These are phyloP conservation scores for Mellivora capensis DNA, from an alignment of 2,113 vertebrate species.

Conservation along the genomic window DNA sequence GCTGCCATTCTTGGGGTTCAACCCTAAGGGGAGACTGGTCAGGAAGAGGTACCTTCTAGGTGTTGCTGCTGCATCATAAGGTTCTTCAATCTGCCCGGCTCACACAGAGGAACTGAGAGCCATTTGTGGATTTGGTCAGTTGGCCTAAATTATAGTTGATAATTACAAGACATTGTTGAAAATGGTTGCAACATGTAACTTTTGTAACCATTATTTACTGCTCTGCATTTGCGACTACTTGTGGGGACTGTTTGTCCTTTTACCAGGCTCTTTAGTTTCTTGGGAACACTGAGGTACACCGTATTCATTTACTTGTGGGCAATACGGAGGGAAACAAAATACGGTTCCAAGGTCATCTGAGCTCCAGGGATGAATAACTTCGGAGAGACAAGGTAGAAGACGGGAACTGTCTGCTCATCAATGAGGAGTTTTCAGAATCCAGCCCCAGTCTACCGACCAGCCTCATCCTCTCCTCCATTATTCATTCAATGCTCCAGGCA, in stretches of 20 bases:
- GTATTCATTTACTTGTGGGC: not conserved
- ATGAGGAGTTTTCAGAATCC: not conserved
- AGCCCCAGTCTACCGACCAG: not conserved
- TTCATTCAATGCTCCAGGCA: not conserved
- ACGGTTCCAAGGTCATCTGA: not conserved
- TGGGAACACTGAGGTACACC: not conserved
- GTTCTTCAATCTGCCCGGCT: not conserved
- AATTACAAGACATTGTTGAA: constrained; percentile 22
- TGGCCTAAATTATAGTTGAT: not conserved
- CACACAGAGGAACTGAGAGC: not conserved
- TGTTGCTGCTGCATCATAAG: accelerated
- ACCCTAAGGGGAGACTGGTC: too few relatives aligned
- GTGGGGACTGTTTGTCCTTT: not conserved
- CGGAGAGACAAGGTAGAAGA: not conserved
- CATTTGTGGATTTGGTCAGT: not conserved
- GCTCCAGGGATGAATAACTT: not conserved
- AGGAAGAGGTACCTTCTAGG: not conserved
- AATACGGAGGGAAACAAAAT: not conserved
- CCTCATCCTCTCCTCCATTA: not conserved
- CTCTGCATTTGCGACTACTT: not conserved
- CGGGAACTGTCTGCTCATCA: not conserved
- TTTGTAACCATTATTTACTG: constrained; percentile 24
- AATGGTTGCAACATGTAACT: constrained; percentile 32
- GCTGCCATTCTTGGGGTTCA: not conserved
- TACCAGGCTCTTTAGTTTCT: not conserved